Conservation (phyloP, 2,113 vertebrate genomes). For the Anoplopoma fimbria region DNA sequence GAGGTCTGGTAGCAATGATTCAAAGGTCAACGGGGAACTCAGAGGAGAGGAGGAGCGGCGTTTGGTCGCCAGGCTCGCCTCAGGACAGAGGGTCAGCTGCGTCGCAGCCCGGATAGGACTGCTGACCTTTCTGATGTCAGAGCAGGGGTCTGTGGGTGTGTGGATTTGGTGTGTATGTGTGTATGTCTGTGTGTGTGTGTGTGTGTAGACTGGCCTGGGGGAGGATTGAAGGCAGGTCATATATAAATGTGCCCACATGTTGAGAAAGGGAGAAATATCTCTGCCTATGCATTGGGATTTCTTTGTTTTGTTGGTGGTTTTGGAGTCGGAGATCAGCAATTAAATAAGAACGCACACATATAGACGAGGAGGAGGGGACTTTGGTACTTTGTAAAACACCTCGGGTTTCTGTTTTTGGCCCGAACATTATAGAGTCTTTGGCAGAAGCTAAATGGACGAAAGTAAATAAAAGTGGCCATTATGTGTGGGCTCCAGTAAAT, state of each 20-base stretch:
- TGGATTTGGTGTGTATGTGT: conserved; percentile 22
- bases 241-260: conserved; percentile 80
- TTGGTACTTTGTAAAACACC: conserved; percentile 74
- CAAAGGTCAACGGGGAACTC: conserved; percentile 70
- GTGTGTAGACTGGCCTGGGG: conserved; percentile 58
- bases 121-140: conserved; percentile 76
- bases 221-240: conserved; percentile 68
- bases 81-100: conserved; percentile 65
- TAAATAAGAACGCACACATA: conserved; percentile 45
- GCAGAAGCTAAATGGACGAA: conserved; percentile 78
- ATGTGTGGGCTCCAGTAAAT: conserved; percentile 80
- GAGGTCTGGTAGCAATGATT: conserved; percentile 63
- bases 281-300: conserved; percentile 33
- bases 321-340: conserved; percentile 35
- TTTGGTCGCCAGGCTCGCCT: conserved; percentile 57
- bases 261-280: conserved; percentile 50
- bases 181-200: conserved; percentile 40
- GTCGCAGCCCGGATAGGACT: conserved; percentile 47
- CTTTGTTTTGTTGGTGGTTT: conserved; percentile 33
- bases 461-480: conserved; percentile 84
- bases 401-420: conserved; percentile 75
- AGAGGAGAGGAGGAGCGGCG: conserved; percentile 31
- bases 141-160: conserved; percentile 27
- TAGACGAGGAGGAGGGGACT: conserved; percentile 21
- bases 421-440: conserved; percentile 69